Evolutionary conservation across 1,140 invertebrate species (phyloP), one percentile per base, ranked within the genome.

Genomic region (Lepidurus arcticus): DNA sequence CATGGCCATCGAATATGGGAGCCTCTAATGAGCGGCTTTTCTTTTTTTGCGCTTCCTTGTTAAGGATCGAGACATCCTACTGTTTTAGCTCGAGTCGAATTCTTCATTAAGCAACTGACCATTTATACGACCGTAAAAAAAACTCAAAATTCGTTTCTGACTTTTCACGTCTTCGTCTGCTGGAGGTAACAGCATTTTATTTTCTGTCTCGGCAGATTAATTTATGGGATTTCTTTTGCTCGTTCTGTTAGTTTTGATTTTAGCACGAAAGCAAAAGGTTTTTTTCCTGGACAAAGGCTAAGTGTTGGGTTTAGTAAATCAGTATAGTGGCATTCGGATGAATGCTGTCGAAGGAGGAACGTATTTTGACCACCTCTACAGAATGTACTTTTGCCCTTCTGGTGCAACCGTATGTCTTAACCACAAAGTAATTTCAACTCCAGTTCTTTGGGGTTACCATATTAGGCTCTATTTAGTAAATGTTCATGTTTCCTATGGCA

Each of bases 71-170:
- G 53, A 65, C 53, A 65, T 21, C 53, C 53, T 65, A 65, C 53
- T 65, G 53, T 65, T 65, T 65, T 65, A 65, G 53, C 21, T 65
- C 53, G 53, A 65, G 53, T 65, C 53, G 53, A 65, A 65, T 65
- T 65, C 53, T 21, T 65, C 13, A 65, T 65, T 65, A 65, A 65
- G 16, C 53, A 65, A 65, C 21, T 65, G 16, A 65, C 53, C 53
- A 21, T 65, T 65, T 65, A 21, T 65, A 21, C 53, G 53, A 65
- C 53, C 53, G 21, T 65, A 65, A 65, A 65, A 65, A 34, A 34
- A 24, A 1, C 21, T 65, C 21, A 7, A 65, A 21, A 10, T 13
- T 65, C 53, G 21, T 65, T 65, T 65, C 53, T 65, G 53, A 65
- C 47, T 65, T 65, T 21, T 65, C 53, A 65, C 53, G 16, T 65